phyloP scores from a whole-genome alignment of 2,888 invertebrate genomes.

The Euzetes globulus region DNA sequence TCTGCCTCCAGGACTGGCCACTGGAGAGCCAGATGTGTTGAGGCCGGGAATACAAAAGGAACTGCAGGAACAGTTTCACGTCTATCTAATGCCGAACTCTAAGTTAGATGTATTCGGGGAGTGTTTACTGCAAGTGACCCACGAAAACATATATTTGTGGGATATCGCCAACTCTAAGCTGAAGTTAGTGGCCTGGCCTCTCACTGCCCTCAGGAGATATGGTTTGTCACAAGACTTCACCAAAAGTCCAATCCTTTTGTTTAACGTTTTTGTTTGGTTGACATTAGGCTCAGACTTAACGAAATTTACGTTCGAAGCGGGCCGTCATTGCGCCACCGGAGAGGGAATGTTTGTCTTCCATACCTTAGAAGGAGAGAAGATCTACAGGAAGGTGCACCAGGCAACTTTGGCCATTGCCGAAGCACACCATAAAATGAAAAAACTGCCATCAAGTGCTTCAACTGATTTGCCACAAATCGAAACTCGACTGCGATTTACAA shows the following conservation, averaged over 20 bases:
- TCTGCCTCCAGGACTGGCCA: constrained; percentile 41
- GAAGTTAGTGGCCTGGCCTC: constrained; percentile 44
- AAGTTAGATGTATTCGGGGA: constrained; percentile 44
- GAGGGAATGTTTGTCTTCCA: constrained; percentile 45
- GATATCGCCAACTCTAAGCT: constrained; percentile 42
- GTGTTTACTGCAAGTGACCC: constrained; percentile 44
- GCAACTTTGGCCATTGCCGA: constrained; percentile 44
- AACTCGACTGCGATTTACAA: constrained; percentile 3
- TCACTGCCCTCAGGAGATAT: constrained; percentile 44
- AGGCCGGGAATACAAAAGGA: constrained; percentile 42
- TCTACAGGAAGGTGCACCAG: constrained; percentile 44
- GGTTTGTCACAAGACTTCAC: constrained; percentile 32
- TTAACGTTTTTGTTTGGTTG: neutral
- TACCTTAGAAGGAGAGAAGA: constrained; percentile 43
- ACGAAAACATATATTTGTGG: constrained; percentile 43
- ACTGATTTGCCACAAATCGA: constrained; percentile 9
- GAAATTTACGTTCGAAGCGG: constrained; percentile 45
- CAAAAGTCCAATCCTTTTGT: neutral
- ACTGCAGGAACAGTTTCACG: constrained; percentile 44
- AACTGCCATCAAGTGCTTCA: neutral
- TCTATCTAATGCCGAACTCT: constrained; percentile 44
- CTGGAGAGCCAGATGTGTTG: constrained; percentile 42
- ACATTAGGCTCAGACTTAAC: constrained; percentile 41
- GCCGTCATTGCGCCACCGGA: constrained; percentile 44
- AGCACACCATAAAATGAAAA: constrained; percentile 42